Conservation (phyloP, 1,140 invertebrate genomes). For the Antheraea pernyi region DNA sequence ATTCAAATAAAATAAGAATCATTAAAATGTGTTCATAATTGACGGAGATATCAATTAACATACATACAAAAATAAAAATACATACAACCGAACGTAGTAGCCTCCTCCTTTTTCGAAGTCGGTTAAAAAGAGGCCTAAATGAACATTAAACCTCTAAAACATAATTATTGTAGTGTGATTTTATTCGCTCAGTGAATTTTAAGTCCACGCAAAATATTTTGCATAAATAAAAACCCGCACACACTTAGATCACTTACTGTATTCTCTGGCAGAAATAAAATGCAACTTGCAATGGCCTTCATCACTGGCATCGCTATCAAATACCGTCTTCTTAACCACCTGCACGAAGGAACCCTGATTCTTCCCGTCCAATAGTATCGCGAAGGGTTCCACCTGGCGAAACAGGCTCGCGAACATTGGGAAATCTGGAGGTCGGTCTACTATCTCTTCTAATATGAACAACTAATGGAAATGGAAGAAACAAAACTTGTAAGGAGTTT, state of each 20-base stretch:
- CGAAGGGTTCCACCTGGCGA: slow-evolving; percentile 82
- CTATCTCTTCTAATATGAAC: slow-evolving; percentile 81
- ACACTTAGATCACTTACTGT: slow-evolving; percentile 61
- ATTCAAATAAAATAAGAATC: too few species aligned
- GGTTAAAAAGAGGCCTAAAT: too few species aligned
- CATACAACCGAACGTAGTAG: too few species aligned
- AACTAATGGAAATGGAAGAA: slow-evolving; percentile 57
- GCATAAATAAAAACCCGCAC: too few species aligned
- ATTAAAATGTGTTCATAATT: too few species aligned
- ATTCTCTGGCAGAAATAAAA: slow-evolving; percentile 80
- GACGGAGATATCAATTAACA: too few species aligned
- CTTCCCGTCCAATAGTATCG: slow-evolving; percentile 78
- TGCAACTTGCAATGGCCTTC: slow-evolving; percentile 66
- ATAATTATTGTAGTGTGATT: too few species aligned
- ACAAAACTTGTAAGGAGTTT: background rate
- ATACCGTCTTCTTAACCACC: slow-evolving; percentile 64
- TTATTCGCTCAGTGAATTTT: too few species aligned
- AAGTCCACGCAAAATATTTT: too few species aligned
- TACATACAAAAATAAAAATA: too few species aligned
- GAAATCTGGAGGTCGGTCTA: slow-evolving; percentile 81
- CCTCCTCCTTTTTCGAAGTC: too few species aligned
- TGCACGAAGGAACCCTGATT: slow-evolving; percentile 74
- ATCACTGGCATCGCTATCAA: slow-evolving; percentile 41
- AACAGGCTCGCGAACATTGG: slow-evolving; percentile 80
- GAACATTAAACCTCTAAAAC: too few species aligned